Conservation (phyloP, 2,888 invertebrate genomes). For the Microctonus hyperodae region DNA sequence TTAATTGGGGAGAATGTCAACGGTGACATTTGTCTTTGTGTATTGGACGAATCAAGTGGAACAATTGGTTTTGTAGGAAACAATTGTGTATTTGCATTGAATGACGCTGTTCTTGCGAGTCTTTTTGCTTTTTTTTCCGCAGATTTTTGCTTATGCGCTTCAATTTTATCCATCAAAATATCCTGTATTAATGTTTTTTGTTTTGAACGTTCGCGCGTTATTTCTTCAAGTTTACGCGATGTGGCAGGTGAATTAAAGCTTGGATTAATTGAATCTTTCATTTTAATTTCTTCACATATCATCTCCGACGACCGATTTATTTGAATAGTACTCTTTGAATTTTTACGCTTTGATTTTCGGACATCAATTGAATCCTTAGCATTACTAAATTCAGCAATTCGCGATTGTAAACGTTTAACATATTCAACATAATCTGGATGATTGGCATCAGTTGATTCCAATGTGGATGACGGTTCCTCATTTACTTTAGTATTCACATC, state of each 20-base stretch:
- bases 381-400: constrained; percentile 75
- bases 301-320: constrained; percentile 64
- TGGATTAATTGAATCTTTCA: constrained; percentile 57
- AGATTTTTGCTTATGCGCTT: constrained; percentile 72
- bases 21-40: constrained; percentile 45
- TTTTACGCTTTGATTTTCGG: constrained; percentile 67
- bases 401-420: constrained; percentile 72
- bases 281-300: constrained; percentile 64
- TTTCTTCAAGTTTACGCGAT: constrained; percentile 75
- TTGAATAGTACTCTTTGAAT: constrained; percentile 61
- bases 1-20: constrained; percentile 48
- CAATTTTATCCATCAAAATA: constrained; percentile 81
- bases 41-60: constrained; percentile 34
- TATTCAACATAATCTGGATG: constrained; percentile 68
- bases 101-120: constrained; percentile 66
- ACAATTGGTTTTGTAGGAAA: constrained; percentile 37
- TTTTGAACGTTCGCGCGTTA: constrained; percentile 80
- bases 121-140: constrained; percentile 70
- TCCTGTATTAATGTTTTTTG: constrained; percentile 86
- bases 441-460: constrained; percentile 48
- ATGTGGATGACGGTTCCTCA: constrained; percentile 38
- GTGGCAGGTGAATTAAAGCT: constrained; percentile 65
- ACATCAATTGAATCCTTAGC: constrained; percentile 74
- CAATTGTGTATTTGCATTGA: constrained; percentile 50
- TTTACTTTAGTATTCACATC: constrained; percentile 22